Conservation (phyloP, 2,888 invertebrate genomes). For the Lacanobia wlatinum region DNA sequence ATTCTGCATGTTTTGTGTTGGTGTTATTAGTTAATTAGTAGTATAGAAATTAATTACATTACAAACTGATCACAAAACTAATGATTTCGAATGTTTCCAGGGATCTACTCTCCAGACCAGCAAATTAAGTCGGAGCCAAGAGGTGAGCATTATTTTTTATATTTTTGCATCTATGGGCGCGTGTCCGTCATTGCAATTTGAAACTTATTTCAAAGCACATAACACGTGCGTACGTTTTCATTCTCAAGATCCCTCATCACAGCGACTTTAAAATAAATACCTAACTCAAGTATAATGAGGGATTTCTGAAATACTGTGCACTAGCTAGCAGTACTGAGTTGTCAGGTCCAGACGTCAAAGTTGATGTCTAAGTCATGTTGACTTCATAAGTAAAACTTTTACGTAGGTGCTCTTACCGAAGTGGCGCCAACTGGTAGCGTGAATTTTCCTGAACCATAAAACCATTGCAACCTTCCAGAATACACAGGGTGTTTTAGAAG, state of each 20-base stretch:
- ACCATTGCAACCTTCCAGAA: no score
- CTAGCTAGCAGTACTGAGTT: no score
- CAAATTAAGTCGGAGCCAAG: conserved; percentile 83
- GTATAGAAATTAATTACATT: background rate
- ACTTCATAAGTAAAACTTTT: no score
- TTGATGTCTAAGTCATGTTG: no score
- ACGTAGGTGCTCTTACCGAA: no score
- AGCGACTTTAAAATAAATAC: no score
- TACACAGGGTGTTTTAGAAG: no score
- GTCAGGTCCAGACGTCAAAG: no score
- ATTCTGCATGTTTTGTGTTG: conserved; percentile 51
- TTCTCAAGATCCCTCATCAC: background rate
- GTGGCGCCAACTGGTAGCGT: no score
- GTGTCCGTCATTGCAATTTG: background rate
- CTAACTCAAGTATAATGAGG: no score
- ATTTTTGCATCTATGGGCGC: background rate
- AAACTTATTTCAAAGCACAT: background rate
- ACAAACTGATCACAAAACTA: conserved; percentile 10
- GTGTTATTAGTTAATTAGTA: conserved; percentile 23
- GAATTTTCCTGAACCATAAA: no score
- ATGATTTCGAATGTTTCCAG: conserved; percentile 62
- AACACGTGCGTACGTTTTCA: background rate
- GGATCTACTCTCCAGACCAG: conserved; percentile 69
- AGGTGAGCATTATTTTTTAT: conserved; percentile 70
- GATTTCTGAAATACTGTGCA: no score